phyloP scores from a whole-genome alignment of 2,888 invertebrate genomes.

The Spicauda simplicius region DNA sequence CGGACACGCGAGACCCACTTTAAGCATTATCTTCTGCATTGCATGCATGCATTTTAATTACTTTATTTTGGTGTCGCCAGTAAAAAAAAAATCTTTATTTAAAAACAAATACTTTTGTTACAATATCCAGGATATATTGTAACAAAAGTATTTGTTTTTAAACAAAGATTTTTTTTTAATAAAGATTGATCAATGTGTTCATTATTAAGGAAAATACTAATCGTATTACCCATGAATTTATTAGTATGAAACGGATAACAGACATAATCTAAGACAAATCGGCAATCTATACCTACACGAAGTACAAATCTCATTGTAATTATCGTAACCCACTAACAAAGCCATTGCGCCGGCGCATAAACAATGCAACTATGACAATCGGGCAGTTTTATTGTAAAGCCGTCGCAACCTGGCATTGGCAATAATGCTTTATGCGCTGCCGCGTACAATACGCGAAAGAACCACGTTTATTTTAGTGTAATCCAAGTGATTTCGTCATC shows the following conservation, averaged over 20 bases:
- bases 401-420: slow-evolving; percentile 19
- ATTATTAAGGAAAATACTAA: too few relatives aligned
- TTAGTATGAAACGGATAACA: too few relatives aligned
- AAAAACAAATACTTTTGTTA: too few relatives aligned
- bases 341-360: slow-evolving; percentile 16
- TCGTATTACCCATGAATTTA: too few relatives aligned
- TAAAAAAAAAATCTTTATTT: not conserved
- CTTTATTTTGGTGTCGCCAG: too few relatives aligned
- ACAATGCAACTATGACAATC: slow-evolving; percentile 28
- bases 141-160: too few relatives aligned
- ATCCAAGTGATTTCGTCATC: slow-evolving; percentile 57
- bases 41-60: not conserved
- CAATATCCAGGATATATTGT: too few relatives aligned
- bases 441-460: slow-evolving; percentile 45
- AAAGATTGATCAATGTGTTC: too few relatives aligned
- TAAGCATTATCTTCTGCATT: slow-evolving; percentile 5
- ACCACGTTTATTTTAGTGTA: slow-evolving; percentile 51
- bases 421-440: slow-evolving; percentile 20
- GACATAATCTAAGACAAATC: not conserved
- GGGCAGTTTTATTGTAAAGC: slow-evolving; percentile 15
- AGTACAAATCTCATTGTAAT: slow-evolving; percentile 5
- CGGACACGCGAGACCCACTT: slow-evolving; percentile 30
- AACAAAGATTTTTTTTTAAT: not conserved
- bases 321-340: slow-evolving; percentile 23
- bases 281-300: not conserved